Evolutionary conservation across 2,113 vertebrate genomes (phyloP).

Genomic region (Siniperca chuatsi): DNA sequence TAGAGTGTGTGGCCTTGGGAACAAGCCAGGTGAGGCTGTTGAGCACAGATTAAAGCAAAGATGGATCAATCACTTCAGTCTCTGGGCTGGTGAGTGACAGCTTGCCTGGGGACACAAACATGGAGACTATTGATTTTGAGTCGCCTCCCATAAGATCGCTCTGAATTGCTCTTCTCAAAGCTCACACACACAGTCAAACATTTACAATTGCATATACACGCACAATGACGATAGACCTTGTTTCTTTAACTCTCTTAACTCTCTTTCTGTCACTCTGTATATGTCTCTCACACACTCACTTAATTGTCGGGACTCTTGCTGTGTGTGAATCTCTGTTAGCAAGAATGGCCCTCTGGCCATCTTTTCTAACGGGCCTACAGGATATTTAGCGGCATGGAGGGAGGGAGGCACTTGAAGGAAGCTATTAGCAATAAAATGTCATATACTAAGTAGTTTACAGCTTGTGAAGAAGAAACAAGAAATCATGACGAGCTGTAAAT

Average conservation of each 20-base stretch:
- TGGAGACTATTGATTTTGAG: conserved; percentile 83
- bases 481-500: background rate
- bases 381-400: conserved; percentile 56
- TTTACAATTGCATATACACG: conserved; percentile 6
- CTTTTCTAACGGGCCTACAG: conserved; percentile 31
- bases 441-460: conserved; percentile 22
- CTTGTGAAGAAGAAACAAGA: conserved; percentile 4
- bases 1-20: conserved; percentile 62
- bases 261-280: background rate
- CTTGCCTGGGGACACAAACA: conserved; percentile 66
- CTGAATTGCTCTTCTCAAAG: conserved; percentile 49
- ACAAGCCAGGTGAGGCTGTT: conserved; percentile 71
- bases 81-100: conserved; percentile 47
- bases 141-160: conserved; percentile 80
- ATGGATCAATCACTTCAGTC: conserved; percentile 61
- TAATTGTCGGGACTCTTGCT: conserved; percentile 39
- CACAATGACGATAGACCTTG: background rate
- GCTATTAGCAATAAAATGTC: conserved; percentile 49
- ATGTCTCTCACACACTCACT: background rate
- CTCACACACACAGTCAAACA: conserved; percentile 11
- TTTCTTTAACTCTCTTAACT: conserved; percentile 10
- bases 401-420: conserved; percentile 46
- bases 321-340: conserved; percentile 51
- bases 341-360: conserved; percentile 46
- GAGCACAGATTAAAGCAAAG: conserved; percentile 61